A percentile compares a stretch with the other conserved stretches of the same genome.
These are phyloP conservation scores for Vulpes lagopus DNA, from an alignment of 2,113 vertebrate species.

Conservation along the genomic window DNA sequence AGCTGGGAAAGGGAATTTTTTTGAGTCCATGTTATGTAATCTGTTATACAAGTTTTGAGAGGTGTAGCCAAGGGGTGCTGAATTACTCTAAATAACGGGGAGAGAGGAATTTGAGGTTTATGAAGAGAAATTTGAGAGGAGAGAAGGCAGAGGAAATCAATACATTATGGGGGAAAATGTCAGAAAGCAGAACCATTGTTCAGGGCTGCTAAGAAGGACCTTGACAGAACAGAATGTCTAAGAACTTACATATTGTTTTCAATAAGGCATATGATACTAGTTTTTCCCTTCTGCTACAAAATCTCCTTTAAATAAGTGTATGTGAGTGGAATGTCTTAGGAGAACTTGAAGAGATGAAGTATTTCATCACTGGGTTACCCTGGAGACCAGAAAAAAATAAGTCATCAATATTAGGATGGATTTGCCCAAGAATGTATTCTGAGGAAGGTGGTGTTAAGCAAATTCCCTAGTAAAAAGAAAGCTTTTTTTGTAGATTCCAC, in stretches of 20 bases:
- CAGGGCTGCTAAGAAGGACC: neutral
- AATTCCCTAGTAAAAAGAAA: neutral
- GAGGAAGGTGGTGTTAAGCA: neutral
- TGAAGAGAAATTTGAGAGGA: neutral
- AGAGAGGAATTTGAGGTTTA: neutral
- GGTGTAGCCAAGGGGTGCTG: neutral
- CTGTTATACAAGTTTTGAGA: neutral
- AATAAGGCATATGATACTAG: neutral
- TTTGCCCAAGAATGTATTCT: neutral
- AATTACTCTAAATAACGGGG: neutral
- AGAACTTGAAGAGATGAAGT: neutral
- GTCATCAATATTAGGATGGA: neutral
- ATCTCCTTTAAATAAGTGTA: neutral
- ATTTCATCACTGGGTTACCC: neutral
- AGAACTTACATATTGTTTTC: conserved; percentile 20
- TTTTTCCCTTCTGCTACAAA: neutral
- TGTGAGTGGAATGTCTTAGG: neutral
- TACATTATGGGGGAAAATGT: neutral
- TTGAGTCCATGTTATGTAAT: neutral
- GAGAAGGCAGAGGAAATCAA: neutral
- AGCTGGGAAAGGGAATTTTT: neutral
- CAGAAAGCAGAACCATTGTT: conserved; percentile 18
- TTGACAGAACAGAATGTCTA: neutral
- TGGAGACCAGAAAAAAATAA: neutral
- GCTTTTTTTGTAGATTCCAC: neutral